A percentile compares a stretch with the other conserved stretches of the same genome.
phyloP scores from a whole-genome alignment of 2,888 invertebrate genomes.

The Shargacucullia verbasci region DNA sequence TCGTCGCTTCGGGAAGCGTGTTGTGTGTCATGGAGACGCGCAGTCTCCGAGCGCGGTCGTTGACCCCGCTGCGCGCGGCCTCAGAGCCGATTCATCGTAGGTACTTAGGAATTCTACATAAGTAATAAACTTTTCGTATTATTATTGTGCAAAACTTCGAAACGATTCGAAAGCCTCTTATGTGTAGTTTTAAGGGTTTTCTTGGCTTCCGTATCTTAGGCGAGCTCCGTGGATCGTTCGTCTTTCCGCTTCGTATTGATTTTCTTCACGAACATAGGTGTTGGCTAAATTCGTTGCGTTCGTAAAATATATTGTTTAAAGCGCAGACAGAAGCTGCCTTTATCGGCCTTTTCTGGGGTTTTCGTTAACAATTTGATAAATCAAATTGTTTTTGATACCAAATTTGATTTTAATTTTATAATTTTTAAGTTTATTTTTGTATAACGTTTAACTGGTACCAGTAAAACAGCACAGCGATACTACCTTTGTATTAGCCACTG shows the following conservation, averaged over 20 bases:
- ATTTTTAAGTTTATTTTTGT: too few relatives aligned
- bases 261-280: constrained; percentile 40
- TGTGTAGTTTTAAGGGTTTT: constrained; percentile 36
- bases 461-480: too few relatives aligned
- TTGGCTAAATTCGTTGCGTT: constrained; percentile 28
- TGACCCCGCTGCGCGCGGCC: constrained; percentile 57
- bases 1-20: constrained; percentile 11
- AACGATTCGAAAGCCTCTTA: constrained; percentile 33
- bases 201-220: constrained; percentile 33
- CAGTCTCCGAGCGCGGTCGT: constrained; percentile 62
- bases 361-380: background rate
- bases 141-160: constrained; percentile 53
- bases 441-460: too few relatives aligned
- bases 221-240: background rate
- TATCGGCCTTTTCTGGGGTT: background rate
- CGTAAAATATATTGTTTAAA: constrained; percentile 32
- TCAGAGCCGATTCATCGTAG: constrained; percentile 51
- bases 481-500: too few relatives aligned
- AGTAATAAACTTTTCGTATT: constrained; percentile 55
- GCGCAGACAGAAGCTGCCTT: background rate
- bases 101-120: constrained; percentile 61
- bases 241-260: constrained; percentile 48
- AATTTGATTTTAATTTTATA: too few relatives aligned
- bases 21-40: constrained; percentile 53
- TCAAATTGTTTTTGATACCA: background rate